Conservation (phyloP, 2,888 invertebrate species). For the Sesamia inferens region DNA sequence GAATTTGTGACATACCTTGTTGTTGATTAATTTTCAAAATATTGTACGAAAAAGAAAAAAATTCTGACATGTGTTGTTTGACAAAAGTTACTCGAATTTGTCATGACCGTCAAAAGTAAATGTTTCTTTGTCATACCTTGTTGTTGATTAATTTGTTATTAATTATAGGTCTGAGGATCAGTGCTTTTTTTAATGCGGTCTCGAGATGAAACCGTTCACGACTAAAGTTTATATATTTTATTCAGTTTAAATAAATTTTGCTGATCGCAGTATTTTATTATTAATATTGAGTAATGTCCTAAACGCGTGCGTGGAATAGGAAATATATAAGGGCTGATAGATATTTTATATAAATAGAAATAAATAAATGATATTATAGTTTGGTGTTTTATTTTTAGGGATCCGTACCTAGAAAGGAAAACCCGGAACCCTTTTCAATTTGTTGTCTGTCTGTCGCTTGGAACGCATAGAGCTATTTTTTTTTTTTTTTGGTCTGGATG, state of each 20-base stretch:
- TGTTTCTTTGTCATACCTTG: constrained; percentile 11
- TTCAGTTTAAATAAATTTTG: not conserved
- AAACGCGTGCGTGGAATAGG: constrained; percentile 43
- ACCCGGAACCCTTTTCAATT: too few species aligned
- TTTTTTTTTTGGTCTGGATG: too few species aligned
- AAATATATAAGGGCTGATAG: constrained; percentile 57
- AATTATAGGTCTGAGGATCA: constrained; percentile 29
- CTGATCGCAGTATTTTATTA: constrained; percentile 50
- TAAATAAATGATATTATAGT: constrained; percentile 60
- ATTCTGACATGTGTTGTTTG: not conserved
- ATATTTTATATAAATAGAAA: constrained; percentile 65
- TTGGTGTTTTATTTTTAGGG: constrained; percentile 34
- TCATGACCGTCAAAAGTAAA: constrained; percentile 14
- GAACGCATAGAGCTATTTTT: too few species aligned
- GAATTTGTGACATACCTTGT: not conserved
- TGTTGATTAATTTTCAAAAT: constrained; percentile 3
- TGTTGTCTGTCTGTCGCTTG: too few species aligned
- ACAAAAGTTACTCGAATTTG: constrained; percentile 10
- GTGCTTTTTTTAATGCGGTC: constrained; percentile 37
- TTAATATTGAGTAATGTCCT: constrained; percentile 39
- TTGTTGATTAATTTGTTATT: constrained; percentile 20
- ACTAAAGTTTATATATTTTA: not conserved
- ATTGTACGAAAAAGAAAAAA: not conserved
- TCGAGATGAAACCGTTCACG: not conserved
- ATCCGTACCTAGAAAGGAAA: too few species aligned